These are phyloP conservation scores for Alitta virens DNA, from an alignment of 2,888 invertebrate species.

Conservation along the genomic window DNA sequence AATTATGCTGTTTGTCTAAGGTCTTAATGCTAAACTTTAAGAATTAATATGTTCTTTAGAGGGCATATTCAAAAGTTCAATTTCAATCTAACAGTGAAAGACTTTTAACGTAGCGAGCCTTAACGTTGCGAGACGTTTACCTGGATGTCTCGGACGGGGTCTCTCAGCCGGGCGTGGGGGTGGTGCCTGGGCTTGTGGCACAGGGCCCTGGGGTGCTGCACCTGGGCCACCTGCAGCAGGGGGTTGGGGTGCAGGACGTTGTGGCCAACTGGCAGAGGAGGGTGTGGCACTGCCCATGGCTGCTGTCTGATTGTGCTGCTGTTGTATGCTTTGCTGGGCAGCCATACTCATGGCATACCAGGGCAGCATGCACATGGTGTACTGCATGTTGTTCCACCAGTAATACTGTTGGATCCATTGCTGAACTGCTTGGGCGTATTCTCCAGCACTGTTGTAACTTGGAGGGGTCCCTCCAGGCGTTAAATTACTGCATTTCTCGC, in stretches of 20 bases:
- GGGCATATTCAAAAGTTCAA: too few species aligned
- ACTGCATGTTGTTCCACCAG: slow-evolving; percentile 15
- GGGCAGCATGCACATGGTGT: slow-evolving; percentile 6
- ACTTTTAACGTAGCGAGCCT: too few species aligned
- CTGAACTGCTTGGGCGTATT: slow-evolving; percentile 20
- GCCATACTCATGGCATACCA: not conserved
- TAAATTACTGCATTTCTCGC: too few species aligned
- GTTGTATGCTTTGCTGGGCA: slow-evolving; percentile 5
- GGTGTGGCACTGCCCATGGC: not conserved
- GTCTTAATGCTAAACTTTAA: too few species aligned
- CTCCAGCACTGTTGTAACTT: slow-evolving; percentile 4
- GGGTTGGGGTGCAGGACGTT: not conserved
- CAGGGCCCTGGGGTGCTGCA: not conserved
- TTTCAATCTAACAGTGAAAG: too few species aligned
- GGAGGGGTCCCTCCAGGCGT: too few species aligned
- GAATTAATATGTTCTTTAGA: too few species aligned
- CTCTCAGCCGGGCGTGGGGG: too few species aligned
- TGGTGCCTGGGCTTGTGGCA: not conserved
- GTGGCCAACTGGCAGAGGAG: not conserved
- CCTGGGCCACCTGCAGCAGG: not conserved
- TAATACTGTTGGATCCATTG: slow-evolving; percentile 24
- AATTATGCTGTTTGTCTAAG: too few species aligned
- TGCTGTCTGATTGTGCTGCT: not conserved
- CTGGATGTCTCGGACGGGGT: too few species aligned
- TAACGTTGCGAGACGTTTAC: too few species aligned